A percentile compares a stretch with the other conserved stretches of the same genome.
Evolutionary conservation across 2,113 vertebrate genomes (phyloP).

Genomic region (Perccottus glenii): DNA sequence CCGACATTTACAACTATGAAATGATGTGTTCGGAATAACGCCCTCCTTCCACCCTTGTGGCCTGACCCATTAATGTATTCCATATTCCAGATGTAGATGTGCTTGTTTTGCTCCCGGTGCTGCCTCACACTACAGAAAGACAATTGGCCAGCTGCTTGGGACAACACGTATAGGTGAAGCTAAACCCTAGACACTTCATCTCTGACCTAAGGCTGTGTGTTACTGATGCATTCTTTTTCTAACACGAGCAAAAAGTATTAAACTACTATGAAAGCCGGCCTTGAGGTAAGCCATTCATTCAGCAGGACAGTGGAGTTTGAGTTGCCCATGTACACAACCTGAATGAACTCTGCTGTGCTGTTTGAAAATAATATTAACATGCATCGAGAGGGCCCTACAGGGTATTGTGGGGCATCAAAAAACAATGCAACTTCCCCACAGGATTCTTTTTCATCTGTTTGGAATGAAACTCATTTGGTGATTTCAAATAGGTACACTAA

Average conservation of each 20-base stretch:
- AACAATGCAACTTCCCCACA: constrained; percentile 29
- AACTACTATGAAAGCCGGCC: neutral
- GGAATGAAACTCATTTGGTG: constrained; percentile 15
- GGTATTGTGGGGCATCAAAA: constrained; percentile 31
- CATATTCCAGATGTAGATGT: neutral
- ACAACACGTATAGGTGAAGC: too few species aligned
- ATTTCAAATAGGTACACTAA: constrained; percentile 37
- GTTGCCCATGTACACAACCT: constrained; percentile 12
- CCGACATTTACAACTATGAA: too few species aligned
- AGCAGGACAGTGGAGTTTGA: constrained; percentile 1
- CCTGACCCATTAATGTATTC: too few species aligned
- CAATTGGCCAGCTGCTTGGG: too few species aligned
- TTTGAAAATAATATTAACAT: constrained; percentile 48
- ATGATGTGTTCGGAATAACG: too few species aligned
- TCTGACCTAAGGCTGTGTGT: too few species aligned
- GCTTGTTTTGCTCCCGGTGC: neutral
- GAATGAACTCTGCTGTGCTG: constrained; percentile 32
- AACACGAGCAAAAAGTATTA: too few species aligned
- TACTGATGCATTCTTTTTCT: too few species aligned
- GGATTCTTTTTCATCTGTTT: constrained; percentile 29
- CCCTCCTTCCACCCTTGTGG: neutral
- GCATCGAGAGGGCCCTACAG: constrained; percentile 31
- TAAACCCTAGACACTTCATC: too few species aligned
- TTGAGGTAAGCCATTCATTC: neutral
- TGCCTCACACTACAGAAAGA: constrained; percentile 1